These are phyloP conservation scores for Zaprionus ornatus DNA, from an alignment of 1,140 invertebrate species.

Conservation along the genomic window DNA sequence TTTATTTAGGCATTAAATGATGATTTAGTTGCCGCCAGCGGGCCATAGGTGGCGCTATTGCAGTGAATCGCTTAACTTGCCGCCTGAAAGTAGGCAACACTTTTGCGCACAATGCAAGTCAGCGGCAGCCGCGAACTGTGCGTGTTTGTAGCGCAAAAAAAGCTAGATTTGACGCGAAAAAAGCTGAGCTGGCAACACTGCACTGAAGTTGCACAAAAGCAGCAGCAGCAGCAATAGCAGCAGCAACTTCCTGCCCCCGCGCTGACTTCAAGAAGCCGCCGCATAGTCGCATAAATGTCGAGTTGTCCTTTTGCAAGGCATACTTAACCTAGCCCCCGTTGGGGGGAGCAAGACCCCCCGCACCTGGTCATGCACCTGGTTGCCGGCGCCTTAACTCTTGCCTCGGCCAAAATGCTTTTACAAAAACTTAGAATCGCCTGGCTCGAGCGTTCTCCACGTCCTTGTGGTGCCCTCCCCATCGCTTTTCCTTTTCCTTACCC, in stretches of 20 bases:
- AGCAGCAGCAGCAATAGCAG: background rate
- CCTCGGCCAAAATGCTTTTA: conserved; percentile 36
- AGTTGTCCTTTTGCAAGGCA: conserved; percentile 46
- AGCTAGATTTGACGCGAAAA: no score
- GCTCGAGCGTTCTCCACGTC: background rate
- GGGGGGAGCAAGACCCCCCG: background rate
- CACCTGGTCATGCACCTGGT: background rate
- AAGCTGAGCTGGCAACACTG: background rate
- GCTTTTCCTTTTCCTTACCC: background rate
- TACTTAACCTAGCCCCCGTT: conserved; percentile 2
- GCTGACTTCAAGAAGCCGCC: no score
- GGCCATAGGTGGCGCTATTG: conserved; percentile 51
- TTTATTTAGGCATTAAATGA: conserved; percentile 26
- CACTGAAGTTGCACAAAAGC: conserved; percentile 17
- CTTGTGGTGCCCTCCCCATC: background rate
- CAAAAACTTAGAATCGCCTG: conserved; percentile 58
- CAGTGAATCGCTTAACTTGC: conserved; percentile 35
- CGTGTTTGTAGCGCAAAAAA: no score
- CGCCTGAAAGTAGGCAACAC: conserved; percentile 53
- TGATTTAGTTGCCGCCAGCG: conserved; percentile 10
- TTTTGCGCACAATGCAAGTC: conserved; percentile 12
- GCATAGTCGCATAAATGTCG: conserved; percentile 63
- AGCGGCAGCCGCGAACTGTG: background rate
- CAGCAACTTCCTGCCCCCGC: conserved; percentile 9
- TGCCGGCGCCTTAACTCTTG: conserved; percentile 7